phyloP scores from a whole-genome alignment of 1,140 invertebrate species.

The Drosophila nikananu region DNA sequence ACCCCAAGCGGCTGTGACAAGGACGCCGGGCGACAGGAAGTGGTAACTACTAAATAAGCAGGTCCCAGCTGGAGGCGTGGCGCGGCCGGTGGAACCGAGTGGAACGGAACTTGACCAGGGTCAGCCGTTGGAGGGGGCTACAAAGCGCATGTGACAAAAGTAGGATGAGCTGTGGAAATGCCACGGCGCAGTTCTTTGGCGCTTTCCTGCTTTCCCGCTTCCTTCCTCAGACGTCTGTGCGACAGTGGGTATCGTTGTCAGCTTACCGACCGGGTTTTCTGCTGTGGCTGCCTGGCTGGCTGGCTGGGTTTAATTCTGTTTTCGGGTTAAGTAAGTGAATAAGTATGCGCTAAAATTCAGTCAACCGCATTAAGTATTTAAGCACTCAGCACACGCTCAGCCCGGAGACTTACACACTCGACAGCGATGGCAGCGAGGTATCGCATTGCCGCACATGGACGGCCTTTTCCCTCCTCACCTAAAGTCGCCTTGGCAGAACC shows the following conservation, averaged over 20 bases:
- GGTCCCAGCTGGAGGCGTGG: constrained; percentile 52
- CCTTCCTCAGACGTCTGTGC: constrained; percentile 19
- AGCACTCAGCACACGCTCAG: constrained; percentile 72
- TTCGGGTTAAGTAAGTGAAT: constrained; percentile 67
- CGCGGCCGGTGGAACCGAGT: constrained; percentile 37
- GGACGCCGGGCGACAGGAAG: constrained; percentile 58
- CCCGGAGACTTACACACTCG: constrained; percentile 46
- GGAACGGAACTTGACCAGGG: constrained; percentile 48
- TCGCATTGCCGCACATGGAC: constrained; percentile 33
- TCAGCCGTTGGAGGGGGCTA: constrained; percentile 18
- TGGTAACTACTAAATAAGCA: constrained; percentile 57
- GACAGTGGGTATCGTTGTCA: constrained; percentile 42
- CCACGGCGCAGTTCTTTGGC: constrained; percentile 24
- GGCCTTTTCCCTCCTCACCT: constrained; percentile 10
- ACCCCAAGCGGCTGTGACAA: constrained; percentile 42
- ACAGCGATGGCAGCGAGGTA: constrained; percentile 24
- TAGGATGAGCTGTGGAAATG: constrained; percentile 55
- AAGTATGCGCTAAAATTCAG: constrained; percentile 81
- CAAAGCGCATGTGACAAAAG: constrained; percentile 62
- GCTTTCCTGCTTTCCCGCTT: not conserved
- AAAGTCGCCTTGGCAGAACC: constrained; percentile 49
- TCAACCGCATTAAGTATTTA: constrained; percentile 83
- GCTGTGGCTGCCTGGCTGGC: constrained; percentile 20
- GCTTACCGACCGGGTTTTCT: constrained; percentile 44
- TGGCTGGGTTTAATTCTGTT: constrained; percentile 49